phyloP scores from a whole-genome alignment of 1,140 invertebrate species.

The Ylistrum balloti region DNA sequence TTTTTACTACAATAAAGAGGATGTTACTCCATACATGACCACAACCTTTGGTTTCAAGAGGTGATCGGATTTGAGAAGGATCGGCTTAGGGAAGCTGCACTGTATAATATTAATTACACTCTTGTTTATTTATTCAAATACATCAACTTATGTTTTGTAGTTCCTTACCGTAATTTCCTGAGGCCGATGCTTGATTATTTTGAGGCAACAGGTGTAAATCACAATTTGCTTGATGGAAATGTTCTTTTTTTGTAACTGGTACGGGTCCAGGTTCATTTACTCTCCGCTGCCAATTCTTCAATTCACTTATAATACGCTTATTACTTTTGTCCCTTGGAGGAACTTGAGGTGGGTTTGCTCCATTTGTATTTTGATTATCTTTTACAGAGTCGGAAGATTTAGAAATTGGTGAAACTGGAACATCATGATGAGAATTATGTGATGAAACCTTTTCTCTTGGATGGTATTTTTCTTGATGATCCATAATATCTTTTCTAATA shows the following conservation, averaged over 20 bases:
- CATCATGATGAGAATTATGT: conserved; percentile 16
- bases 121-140: too few species aligned
- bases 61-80: too few species aligned
- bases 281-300: conserved; percentile 76
- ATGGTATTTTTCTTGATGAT: not conserved
- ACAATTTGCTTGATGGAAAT: not conserved
- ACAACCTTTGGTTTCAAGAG: too few species aligned
- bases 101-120: too few species aligned
- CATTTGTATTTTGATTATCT: not conserved
- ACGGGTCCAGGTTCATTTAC: conserved; percentile 44
- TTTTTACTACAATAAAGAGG: too few species aligned
- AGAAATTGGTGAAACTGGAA: not conserved
- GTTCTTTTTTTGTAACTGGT: not conserved
- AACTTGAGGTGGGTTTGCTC: conserved; percentile 66
- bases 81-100: too few species aligned
- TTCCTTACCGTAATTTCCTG: not conserved
- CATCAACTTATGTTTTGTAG: too few species aligned
- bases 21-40: too few species aligned
- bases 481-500: not conserved
- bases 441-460: not conserved
- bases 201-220: not conserved
- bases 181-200: not conserved
- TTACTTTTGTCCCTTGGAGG: conserved; percentile 73
- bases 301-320: conserved; percentile 69
- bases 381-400: not conserved